phyloP scores from a whole-genome alignment of 64 coral and sea anemone species.

The Montipora foliosa region DNA sequence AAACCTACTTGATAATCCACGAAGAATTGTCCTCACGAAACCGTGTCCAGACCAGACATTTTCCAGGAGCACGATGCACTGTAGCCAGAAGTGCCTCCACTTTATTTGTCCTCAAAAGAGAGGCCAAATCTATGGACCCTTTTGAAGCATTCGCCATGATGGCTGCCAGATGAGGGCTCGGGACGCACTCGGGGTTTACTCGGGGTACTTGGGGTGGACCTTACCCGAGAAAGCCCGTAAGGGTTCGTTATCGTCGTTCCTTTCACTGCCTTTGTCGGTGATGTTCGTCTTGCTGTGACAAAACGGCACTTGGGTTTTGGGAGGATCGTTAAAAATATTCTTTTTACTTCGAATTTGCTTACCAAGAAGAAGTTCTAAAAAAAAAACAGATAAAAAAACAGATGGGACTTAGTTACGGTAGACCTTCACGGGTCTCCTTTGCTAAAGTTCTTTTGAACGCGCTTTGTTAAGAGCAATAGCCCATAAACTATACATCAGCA shows the following conservation, averaged over 20 bases:
- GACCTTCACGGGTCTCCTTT: too few relatives aligned
- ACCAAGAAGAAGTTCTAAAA: too few relatives aligned
- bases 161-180: conserved; percentile 11
- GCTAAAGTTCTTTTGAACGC: too few relatives aligned
- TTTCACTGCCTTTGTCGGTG: not conserved
- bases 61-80: conserved; percentile 61
- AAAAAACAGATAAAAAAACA: too few relatives aligned
- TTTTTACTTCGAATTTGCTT: too few relatives aligned
- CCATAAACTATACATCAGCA: too few relatives aligned
- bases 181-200: conserved; percentile 20
- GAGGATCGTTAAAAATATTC: too few relatives aligned
- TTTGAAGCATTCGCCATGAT: conserved; percentile 67
- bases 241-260: not conserved
- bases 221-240: conserved; percentile 13
- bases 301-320: too few relatives aligned
- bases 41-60: conserved; percentile 88
- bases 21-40: conserved; percentile 72
- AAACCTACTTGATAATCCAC: conserved; percentile 92
- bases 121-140: conserved; percentile 58
- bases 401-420: too few relatives aligned
- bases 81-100: conserved; percentile 79
- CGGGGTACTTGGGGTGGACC: conserved; percentile 34
- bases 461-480: too few relatives aligned
- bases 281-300: not conserved
- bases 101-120: conserved; percentile 49